Evolutionary conservation across 2,113 vertebrate species (phyloP).

Genomic region (Macroglossus sobrinus): DNA sequence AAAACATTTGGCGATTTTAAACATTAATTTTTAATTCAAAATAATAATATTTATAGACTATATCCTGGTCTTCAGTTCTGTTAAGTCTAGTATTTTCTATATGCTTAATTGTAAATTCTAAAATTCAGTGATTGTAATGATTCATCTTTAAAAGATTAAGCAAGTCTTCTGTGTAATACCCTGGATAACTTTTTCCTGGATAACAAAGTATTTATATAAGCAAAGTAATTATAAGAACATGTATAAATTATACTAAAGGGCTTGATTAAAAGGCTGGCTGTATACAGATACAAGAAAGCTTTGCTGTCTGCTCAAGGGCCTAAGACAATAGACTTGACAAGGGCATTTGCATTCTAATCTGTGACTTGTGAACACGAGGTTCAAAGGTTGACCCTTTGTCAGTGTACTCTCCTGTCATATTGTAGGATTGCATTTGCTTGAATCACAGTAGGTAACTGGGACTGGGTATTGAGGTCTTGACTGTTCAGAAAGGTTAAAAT

Average conservation of each 20-base stretch:
- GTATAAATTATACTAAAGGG: constrained; percentile 13
- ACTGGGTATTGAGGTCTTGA: not conserved
- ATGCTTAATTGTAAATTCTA: not conserved
- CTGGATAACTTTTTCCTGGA: not conserved
- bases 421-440: not conserved
- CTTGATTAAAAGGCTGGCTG: constrained; percentile 50
- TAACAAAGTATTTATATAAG: not conserved
- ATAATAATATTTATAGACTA: not conserved
- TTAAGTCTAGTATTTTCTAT: not conserved
- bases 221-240: constrained; percentile 35
- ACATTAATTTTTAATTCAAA: constrained; percentile 49
- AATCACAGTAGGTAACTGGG: not conserved
- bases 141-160: not conserved
- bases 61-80: not conserved
- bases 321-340: not conserved
- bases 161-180: not conserved
- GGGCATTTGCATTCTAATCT: not conserved
- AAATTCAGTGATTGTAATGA: not conserved
- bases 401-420: not conserved
- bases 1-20: constrained; percentile 59
- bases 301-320: not conserved
- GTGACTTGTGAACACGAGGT: not conserved
- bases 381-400: not conserved
- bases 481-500: not conserved
- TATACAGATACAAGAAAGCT: not conserved